Base-by-base conservation (phyloP, 2,113 vertebrate genomes). In the Nothocercus julius region DNA sequence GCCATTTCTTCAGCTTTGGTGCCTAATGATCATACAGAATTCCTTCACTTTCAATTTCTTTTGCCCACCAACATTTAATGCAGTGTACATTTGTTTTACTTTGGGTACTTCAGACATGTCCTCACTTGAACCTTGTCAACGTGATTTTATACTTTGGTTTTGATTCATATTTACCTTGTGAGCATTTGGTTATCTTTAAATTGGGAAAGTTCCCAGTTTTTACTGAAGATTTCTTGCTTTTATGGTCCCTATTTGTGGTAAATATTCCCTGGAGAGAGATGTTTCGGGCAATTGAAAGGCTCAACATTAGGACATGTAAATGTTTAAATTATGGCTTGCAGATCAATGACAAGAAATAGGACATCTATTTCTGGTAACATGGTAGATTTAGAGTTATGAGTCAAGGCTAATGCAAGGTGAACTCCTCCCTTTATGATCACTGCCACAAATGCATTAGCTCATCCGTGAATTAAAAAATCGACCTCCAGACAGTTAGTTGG, bases 301-400 rank as follows among this genome's bases (percentile, higher is more conserved):
- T 91, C 93, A 95, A 95, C 85, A 77, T 83, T 91, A 93, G 74
- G 83, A 96, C 92, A 95, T 94, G 96, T 59, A 96, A 96, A 98
- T 96, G 91, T 97, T 97, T 97, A 94, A 97, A 97, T 98, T 94
- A 91, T 61, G 68, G 92, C 87, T 96, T 97, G 75, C 88, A 97
- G 96, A 97, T 97, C 97, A 97, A 95, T 98, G 96, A 96, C 95
- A 97, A 97, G 95, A 97, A 97, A 91, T 94, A 97, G 95, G 97
- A 96, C 97, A 95, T 90, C 97, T 97, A 98, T 98, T 98, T 98
- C 87, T 97, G 96, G 98, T 93, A 97, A 97, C 96, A 95, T 88
- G 74, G 96, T 82, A 93, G 95, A 98, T 97, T 95, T 97, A 97
- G 89, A 94, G 95, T 92, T 95, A 93, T 96, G 96, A 97, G 95